Conservation (phyloP, 2,888 invertebrate genomes). For the Chorisops tibialis region DNA sequence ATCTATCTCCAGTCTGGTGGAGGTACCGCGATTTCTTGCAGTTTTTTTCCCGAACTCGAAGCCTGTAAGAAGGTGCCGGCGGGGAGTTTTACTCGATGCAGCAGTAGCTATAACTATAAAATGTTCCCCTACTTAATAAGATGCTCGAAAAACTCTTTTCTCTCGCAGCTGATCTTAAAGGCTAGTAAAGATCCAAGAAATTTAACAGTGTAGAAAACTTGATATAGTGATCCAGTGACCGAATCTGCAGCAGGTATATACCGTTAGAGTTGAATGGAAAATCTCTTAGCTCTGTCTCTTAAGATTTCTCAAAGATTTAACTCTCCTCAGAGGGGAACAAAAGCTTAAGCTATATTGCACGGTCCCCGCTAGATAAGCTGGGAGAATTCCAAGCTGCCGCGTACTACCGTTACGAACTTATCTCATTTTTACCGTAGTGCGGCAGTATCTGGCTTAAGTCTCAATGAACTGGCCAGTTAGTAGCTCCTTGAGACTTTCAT, state of each 20-base stretch:
- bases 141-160: not conserved
- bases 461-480: not conserved
- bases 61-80: too few species aligned
- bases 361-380: too few species aligned
- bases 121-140: too few species aligned
- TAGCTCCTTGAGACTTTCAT: conserved; percentile 12
- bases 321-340: too few species aligned
- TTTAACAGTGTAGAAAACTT: conserved; percentile 28
- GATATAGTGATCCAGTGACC: conserved; percentile 26
- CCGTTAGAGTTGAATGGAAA: conserved; percentile 6
- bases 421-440: not conserved
- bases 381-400: not conserved
- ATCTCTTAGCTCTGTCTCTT: conserved; percentile 6
- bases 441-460: not conserved
- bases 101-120: too few species aligned
- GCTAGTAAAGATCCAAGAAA: not conserved
- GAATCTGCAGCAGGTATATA: conserved; percentile 21
- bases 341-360: too few species aligned
- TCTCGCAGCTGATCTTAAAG: not conserved
- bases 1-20: conserved; percentile 1
- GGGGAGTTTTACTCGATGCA: too few species aligned
- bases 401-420: conserved; percentile 8
- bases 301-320: not conserved
- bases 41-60: conserved; percentile 5
- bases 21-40: conserved; percentile 18